Conservation (phyloP, 1,140 invertebrate genomes). For the Trachelipus rathkii region DNA sequence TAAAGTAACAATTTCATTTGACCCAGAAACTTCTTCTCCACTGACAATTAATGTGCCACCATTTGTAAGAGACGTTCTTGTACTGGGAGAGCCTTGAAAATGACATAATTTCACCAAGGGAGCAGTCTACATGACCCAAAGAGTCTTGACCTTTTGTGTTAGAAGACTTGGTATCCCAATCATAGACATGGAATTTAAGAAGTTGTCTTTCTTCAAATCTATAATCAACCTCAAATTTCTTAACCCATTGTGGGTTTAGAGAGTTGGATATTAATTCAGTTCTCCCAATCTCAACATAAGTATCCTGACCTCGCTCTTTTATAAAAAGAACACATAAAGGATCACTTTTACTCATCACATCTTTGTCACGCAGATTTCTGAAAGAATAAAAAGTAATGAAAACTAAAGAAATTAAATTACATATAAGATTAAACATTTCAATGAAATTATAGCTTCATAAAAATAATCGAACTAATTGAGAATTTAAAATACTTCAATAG, state of each 20-base stretch:
- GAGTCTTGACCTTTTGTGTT: slow-evolving; percentile 53
- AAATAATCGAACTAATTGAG: no score
- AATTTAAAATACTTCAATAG: no score
- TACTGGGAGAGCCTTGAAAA: slow-evolving; percentile 47
- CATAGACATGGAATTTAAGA: slow-evolving; percentile 50
- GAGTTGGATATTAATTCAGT: slow-evolving; percentile 57
- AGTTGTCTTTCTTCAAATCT: slow-evolving; percentile 55
- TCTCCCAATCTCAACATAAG: slow-evolving; percentile 51
- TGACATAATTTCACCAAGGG: slow-evolving; percentile 56
- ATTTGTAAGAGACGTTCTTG: slow-evolving; percentile 47
- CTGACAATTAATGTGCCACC: slow-evolving; percentile 50
- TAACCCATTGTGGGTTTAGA: slow-evolving; percentile 57
- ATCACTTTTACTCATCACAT: slow-evolving; percentile 55
- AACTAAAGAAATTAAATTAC: neutral
- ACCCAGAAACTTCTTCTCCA: slow-evolving; percentile 55
- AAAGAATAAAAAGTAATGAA: neutral
- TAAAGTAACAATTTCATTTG: slow-evolving; percentile 55
- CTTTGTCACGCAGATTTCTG: slow-evolving; percentile 53
- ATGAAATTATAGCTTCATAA: no score
- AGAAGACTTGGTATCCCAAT: slow-evolving; percentile 46
- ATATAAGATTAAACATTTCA: neutral
- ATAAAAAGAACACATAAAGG: slow-evolving; percentile 54
- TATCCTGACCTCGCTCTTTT: slow-evolving; percentile 37
- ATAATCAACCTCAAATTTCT: slow-evolving; percentile 56
- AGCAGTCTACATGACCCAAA: slow-evolving; percentile 54